Evolutionary conservation across 2,113 vertebrate genomes (phyloP).

Genomic region (Lasiurus borealis): DNA sequence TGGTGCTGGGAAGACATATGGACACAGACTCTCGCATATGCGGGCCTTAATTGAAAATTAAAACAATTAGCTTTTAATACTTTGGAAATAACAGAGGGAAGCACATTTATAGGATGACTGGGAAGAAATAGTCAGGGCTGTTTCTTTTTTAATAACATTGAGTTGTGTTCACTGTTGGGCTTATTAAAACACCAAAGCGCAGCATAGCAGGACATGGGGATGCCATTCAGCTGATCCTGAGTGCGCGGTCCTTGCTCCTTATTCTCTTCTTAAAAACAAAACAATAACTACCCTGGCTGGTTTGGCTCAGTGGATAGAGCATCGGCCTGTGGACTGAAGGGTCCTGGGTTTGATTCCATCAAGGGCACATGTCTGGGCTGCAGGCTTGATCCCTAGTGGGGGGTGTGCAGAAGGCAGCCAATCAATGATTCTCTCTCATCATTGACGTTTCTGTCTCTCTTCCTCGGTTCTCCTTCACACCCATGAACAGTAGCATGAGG

Average conservation of each 20-base stretch:
- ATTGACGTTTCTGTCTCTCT: too few relatives aligned
- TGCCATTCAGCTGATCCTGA: neutral
- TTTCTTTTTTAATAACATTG: constrained; percentile 77
- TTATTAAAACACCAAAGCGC: constrained; percentile 71
- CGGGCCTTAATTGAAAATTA: constrained; percentile 78
- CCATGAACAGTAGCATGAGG: neutral
- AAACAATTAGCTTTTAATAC: constrained; percentile 79
- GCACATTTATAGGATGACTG: constrained; percentile 71
- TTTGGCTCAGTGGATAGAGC: too few relatives aligned
- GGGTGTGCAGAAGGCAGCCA: too few relatives aligned
- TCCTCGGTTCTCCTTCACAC: neutral
- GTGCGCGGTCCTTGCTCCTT: neutral
- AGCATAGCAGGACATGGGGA: neutral
- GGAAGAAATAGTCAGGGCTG: constrained; percentile 55
- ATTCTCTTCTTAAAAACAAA: neutral
- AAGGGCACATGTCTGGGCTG: too few relatives aligned
- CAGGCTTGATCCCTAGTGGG: too few relatives aligned
- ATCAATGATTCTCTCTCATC: too few relatives aligned
- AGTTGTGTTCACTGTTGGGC: constrained; percentile 58
- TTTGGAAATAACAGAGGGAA: constrained; percentile 70
- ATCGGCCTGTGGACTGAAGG: too few relatives aligned
- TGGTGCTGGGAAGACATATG: neutral
- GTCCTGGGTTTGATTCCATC: too few relatives aligned
- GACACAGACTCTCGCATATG: neutral
- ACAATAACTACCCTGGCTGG: neutral